Evolutionary conservation across 1,140 invertebrate genomes (phyloP).

Genomic region (Stegodyphus dumicola): DNA sequence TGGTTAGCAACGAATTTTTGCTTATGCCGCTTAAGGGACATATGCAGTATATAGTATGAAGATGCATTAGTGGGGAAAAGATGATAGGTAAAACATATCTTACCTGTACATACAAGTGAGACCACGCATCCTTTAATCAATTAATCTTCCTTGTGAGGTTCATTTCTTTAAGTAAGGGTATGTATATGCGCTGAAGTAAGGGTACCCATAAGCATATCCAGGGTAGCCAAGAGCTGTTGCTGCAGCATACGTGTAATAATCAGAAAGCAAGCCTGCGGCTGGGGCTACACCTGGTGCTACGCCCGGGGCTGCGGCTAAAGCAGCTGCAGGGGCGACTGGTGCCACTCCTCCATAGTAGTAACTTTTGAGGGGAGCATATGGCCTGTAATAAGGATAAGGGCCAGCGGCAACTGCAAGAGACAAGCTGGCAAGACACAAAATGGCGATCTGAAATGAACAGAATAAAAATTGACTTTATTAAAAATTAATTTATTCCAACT

Average conservation of each 20-base stretch:
- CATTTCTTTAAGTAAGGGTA: slow-evolving; percentile 28
- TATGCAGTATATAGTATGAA: too few relatives aligned
- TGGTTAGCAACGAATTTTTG: neutral
- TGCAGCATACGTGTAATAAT: neutral
- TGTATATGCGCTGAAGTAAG: slow-evolving; percentile 11
- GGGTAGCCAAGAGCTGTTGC: neutral
- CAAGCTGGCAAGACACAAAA: neutral
- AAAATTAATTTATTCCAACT: too few relatives aligned
- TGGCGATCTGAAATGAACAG: slow-evolving; percentile 5
- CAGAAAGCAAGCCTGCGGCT: neutral
- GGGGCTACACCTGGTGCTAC: slow-evolving; percentile 10
- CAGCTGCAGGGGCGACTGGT: neutral
- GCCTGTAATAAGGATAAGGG: neutral
- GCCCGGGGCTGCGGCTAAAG: neutral
- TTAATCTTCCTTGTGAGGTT: neutral
- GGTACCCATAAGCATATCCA: slow-evolving; percentile 6
- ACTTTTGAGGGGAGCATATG: neutral
- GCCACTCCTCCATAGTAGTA: neutral
- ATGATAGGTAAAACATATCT: neutral
- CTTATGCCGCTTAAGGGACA: neutral
- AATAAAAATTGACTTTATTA: neutral
- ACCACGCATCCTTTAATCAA: neutral
- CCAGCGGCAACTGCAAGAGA: neutral
- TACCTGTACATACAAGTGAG: neutral
- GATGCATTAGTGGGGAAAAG: neutral